phyloP scores from a whole-genome alignment of 2,797 vertebrate genomes.

The Furcifer pardalis region DNA sequence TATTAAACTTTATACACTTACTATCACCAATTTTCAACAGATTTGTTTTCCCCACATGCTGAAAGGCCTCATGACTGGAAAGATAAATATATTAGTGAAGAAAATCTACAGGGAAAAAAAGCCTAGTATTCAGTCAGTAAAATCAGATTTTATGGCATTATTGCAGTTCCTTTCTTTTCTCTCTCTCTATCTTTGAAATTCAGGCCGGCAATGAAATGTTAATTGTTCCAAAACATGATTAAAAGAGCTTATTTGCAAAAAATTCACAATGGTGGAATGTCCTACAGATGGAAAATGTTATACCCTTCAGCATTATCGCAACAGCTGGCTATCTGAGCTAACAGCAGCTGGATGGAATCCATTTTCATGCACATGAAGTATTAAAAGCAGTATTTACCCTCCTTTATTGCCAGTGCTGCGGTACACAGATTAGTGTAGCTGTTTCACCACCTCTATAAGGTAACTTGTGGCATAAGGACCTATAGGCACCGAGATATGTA shows the following conservation, averaged over 20 bases:
- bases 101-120: not conserved
- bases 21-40: too few relatives aligned
- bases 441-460: too few relatives aligned
- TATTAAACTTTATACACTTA: too few relatives aligned
- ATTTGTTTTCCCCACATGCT: too few relatives aligned
- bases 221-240: constrained; percentile 59
- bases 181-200: constrained; percentile 56
- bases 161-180: constrained; percentile 44
- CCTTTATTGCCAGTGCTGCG: not conserved
- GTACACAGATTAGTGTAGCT: too few relatives aligned
- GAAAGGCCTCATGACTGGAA: too few relatives aligned
- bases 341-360: constrained; percentile 57
- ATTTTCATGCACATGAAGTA: constrained; percentile 39
- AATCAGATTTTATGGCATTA: constrained; percentile 23
- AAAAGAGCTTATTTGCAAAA: constrained; percentile 60
- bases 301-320: constrained; percentile 38
- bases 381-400: not conserved
- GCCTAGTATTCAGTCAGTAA: too few relatives aligned
- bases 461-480: too few relatives aligned
- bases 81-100: too few relatives aligned
- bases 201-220: constrained; percentile 37
- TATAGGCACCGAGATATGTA: too few relatives aligned
- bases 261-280: constrained; percentile 56
- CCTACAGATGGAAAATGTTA: constrained; percentile 52
- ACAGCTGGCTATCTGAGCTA: constrained; percentile 68